These are phyloP conservation scores for Pangasianodon hypophthalmus DNA, from an alignment of 2,113 vertebrate species.

Conservation along the genomic window DNA sequence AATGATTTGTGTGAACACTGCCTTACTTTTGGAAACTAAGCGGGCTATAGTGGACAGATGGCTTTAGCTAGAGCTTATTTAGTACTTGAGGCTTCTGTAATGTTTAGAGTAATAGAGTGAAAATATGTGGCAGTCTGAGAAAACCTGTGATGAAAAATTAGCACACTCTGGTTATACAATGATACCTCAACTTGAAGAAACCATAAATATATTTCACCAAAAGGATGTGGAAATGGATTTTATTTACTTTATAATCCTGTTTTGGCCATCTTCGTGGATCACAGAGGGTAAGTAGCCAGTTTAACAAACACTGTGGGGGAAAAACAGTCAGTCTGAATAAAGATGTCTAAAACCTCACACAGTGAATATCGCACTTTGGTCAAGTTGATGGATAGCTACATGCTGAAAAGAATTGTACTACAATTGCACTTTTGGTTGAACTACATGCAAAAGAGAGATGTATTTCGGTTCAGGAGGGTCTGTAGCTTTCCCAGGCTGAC, in stretches of 20 bases:
- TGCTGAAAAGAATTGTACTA: neutral
- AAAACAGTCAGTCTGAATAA: neutral
- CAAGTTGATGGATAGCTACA: neutral
- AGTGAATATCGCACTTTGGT: neutral
- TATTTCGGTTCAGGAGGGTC: neutral
- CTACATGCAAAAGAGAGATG: neutral
- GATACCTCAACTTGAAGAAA: no score
- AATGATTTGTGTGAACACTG: neutral
- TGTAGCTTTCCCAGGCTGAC: neutral
- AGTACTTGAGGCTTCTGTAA: neutral
- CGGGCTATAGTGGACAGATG: neutral
- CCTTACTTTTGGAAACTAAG: neutral
- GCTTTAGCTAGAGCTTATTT: constrained; percentile 3
- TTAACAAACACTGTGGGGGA: no score
- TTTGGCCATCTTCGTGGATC: no score
- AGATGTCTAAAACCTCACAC: neutral
- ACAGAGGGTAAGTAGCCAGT: neutral
- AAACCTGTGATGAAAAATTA: neutral
- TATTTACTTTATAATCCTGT: no score
- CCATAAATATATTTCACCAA: no score
- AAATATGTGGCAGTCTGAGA: neutral
- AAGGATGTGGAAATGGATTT: no score
- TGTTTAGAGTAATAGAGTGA: neutral
- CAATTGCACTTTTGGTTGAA: neutral
- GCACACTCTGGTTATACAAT: neutral